Base-by-base conservation (phyloP, 23 tunicate species). In the Trididemnum clinides region DNA sequence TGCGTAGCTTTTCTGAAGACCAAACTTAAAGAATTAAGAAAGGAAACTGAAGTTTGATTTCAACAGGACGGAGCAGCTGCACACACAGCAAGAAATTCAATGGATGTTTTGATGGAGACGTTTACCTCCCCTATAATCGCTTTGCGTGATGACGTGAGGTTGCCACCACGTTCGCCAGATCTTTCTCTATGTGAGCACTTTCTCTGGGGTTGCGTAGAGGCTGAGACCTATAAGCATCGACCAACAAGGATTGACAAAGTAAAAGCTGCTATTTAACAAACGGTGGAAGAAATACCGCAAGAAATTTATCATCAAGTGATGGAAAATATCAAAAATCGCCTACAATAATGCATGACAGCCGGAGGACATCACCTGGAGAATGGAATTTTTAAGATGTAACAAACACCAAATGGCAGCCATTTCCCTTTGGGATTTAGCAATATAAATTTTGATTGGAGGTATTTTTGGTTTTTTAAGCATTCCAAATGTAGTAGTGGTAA, bases 61-160 rank as follows among this genome's bases (percentile, higher is more conserved):
- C 29, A 73, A 73, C 80, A 73, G 27, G 80, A 73, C 57, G 80
- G 80, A 73, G 57, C 80, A 73, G 38, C 57, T 73, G 80, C 80
- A 73, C 80, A 73, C 57, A 73, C 80, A 20, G 80, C 80, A 38
- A 73, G 25, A 66, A 73, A 73, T 28, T 7, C 80, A 73, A 37
- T 73, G 57, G 57, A 36, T 73, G 80, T 37, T 73, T 73, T 73
- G 80, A 73, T 20, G 57, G 80, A 73, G 80, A 73, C 38, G 80
- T 73, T 73, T 73, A 25, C 80, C 54, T 73, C 80, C n/a, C n/a
- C n/a, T n/a, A n/a, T n/a, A n/a, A n/a, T n/a, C n/a, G n/a, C n/a
- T n/a, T 49, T n/a, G n/a, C n/a, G n/a, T n/a, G n/a, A n/a, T n/a
- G 70, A 62, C n/a, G 70, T 62, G 25, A 22, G 21, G 27, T 62